These are phyloP conservation scores for Sylvia borin DNA, from an alignment of 2,797 vertebrate species.

Conservation along the genomic window DNA sequence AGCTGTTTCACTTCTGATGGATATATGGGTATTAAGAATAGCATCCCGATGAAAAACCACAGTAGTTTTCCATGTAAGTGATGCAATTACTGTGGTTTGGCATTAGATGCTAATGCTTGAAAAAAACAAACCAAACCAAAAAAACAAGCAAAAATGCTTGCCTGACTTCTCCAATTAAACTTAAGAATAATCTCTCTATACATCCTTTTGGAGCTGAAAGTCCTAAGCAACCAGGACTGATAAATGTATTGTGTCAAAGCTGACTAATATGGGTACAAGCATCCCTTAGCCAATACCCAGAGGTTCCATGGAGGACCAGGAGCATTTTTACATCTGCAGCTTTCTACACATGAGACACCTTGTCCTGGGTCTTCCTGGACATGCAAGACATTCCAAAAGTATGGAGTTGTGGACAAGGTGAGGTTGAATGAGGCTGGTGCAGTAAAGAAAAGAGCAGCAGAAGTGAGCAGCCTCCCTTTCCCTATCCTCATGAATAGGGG, in stretches of 20 bases:
- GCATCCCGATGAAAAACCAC: background rate
- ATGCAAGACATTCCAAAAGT: background rate
- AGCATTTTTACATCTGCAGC: background rate
- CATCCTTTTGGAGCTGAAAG: background rate
- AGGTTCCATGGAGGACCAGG: background rate
- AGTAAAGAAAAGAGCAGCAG: background rate
- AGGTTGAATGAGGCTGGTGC: background rate
- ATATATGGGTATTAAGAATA: background rate
- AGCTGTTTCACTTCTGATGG: background rate
- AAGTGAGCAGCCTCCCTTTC: background rate
- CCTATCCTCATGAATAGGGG: background rate
- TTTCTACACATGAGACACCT: background rate
- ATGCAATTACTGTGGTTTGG: background rate
- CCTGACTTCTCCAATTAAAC: background rate
- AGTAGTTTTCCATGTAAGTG: background rate
- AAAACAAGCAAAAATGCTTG: background rate
- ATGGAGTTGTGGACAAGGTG: background rate
- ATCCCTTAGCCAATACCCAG: background rate
- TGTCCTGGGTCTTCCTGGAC: background rate
- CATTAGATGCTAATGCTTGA: background rate
- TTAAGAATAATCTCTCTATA: background rate
- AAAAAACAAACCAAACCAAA: background rate
- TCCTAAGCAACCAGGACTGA: background rate
- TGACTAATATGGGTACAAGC: background rate
- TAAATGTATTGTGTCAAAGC: background rate